Evolutionary conservation across 2,888 invertebrate genomes (phyloP).

Genomic region (Drosophila dives): DNA sequence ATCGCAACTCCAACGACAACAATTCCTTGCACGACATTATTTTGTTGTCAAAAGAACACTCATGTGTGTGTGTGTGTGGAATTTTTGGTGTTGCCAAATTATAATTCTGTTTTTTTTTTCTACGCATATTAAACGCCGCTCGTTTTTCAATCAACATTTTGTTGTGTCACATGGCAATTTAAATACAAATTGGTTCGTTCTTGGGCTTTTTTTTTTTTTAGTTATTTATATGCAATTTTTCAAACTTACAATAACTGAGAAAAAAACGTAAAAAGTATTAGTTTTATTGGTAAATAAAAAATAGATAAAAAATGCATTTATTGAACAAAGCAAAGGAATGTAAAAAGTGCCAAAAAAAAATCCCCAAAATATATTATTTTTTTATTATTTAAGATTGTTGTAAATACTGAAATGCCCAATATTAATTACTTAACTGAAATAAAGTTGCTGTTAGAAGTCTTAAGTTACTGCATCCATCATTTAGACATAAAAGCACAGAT

Average conservation of each 20-base stretch:
- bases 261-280: not conserved
- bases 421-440: not conserved
- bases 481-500: not conserved
- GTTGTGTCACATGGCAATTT: slow-evolving; percentile 46
- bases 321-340: not conserved
- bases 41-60: slow-evolving; percentile 60
- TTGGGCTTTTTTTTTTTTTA: not conserved
- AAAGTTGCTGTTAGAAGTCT: not conserved
- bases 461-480: slow-evolving; percentile 31
- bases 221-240: not conserved
- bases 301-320: not conserved
- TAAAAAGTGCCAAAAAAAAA: not conserved
- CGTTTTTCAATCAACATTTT: slow-evolving; percentile 66
- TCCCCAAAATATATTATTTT: not conserved
- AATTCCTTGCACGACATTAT: slow-evolving; percentile 63
- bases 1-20: slow-evolving; percentile 31
- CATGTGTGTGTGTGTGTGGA: slow-evolving; percentile 41
- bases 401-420: slow-evolving; percentile 10
- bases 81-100: slow-evolving; percentile 71
- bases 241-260: not conserved
- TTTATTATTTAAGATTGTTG: not conserved
- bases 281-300: not conserved
- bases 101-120: slow-evolving; percentile 11
- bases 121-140: slow-evolving; percentile 61
- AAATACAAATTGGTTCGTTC: slow-evolving; percentile 30